Base-by-base conservation (phyloP, 2,113 vertebrate species). In the Azemiops feae region DNA sequence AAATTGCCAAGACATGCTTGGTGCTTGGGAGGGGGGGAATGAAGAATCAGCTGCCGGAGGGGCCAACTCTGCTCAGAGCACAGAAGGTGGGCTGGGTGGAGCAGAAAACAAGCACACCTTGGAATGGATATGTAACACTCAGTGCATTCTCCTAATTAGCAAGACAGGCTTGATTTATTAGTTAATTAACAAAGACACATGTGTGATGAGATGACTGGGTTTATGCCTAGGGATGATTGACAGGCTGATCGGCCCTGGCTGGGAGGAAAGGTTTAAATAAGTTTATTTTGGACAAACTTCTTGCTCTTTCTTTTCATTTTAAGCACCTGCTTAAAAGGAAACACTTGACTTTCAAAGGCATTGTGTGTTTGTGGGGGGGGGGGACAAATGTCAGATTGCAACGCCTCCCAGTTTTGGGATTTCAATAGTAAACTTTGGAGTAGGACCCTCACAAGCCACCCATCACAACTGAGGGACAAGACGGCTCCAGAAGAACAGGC, bases 81-180 rank as follows among this genome's bases (percentile, higher is more conserved):
- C 91, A 91, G 92, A 0, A 8, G 53, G 22, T 57, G 87, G 9
- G 81, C 7, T 94, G 1, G 2, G 18, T 0, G 89, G 2, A 39
- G 95, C 7, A n/a, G 91, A 55, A 74, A 87, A 5, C 81, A 81
- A 87, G 93, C 43, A 53, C 89, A n/a, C n/a, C 14, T 95, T 94
- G 92, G 22, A 1, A 50, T 25, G 50, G 69, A 89, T 50, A 50
- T 53, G 23, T 23, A 23, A 25, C 58, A 1, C 93, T 93, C n/a
- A 50, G 58, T 94, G 20, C 86, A 23, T 94, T 89, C 64, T 64
- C 93, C 85, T 94, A 95, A 96, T 96, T 96, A 95, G 92, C 89
- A 81, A 93, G 94, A 95, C 1, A 14, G 93, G 90, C 89, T 94
- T 95, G 95, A 96, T 95, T 95, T 96, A 91, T 96, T 96, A 95